A percentile compares a stretch with the other conserved stretches of the same genome.
Evolutionary conservation across 2,888 invertebrate genomes (phyloP).

Genomic region (Dascillus cervinus): DNA sequence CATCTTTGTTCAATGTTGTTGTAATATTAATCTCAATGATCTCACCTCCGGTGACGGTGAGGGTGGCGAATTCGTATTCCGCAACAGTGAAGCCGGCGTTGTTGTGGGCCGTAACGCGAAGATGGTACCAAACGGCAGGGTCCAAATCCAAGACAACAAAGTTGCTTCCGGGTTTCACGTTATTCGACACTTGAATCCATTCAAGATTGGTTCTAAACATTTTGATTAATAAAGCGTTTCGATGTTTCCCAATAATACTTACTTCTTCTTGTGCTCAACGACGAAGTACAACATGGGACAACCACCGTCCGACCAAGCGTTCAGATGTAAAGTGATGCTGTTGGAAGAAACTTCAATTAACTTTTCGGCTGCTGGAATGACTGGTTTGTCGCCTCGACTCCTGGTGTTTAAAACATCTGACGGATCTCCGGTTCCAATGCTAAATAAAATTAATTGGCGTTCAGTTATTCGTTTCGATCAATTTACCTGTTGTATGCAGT

Average conservation of each 20-base stretch:
- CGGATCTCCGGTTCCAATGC: constrained; percentile 86
- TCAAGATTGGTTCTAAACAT: constrained; percentile 78
- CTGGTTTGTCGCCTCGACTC: constrained; percentile 90
- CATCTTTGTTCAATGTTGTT: constrained; percentile 13
- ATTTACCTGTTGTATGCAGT: constrained; percentile 83
- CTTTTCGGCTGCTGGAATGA: constrained; percentile 81
- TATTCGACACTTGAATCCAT: constrained; percentile 92
- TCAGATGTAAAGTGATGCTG: constrained; percentile 84
- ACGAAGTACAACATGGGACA: constrained; percentile 95
- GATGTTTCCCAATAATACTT: constrained; percentile 27
- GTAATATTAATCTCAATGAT: too few relatives aligned
- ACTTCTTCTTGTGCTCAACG: constrained; percentile 91
- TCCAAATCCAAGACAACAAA: constrained; percentile 86
- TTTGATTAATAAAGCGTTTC: too few relatives aligned
- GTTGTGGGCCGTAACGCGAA: constrained; percentile 87
- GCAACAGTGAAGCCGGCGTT: constrained; percentile 94
- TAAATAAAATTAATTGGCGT: constrained; percentile 32
- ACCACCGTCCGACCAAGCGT: constrained; percentile 90
- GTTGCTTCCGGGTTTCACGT: constrained; percentile 84
- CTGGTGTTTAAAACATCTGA: constrained; percentile 84
- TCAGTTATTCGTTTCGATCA: constrained; percentile 1
- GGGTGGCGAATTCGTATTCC: constrained; percentile 91
- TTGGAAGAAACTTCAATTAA: constrained; percentile 92
- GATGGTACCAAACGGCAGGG: constrained; percentile 89
- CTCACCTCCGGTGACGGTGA: constrained; percentile 92